Evolutionary conservation across 2,888 invertebrate species (phyloP), one percentile per base, ranked within the genome.

Genomic region (Chironomus tentans): DNA sequence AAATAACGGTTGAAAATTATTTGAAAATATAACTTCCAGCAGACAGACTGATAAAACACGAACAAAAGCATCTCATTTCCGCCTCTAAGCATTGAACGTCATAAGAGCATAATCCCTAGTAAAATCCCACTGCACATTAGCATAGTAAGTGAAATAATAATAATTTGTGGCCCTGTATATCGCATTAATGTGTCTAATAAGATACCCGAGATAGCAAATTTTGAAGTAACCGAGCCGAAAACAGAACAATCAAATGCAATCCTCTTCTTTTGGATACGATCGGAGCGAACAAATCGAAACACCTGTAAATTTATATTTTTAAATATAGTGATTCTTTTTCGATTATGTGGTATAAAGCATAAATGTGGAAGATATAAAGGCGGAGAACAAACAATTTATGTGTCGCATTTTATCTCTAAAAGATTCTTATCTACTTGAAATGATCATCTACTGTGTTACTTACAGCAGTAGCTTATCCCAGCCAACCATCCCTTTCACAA

Each of bases 271-370:
- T 21, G 24, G 13, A 56, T 21, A 10, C 62, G n/a, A n/a, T n/a
- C n/a, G n/a, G n/a, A n/a, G n/a, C n/a, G 72, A 61, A 50, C 72
- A 72, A 72, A 72, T 72, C 72, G 72, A 72, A 72, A 72, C 72
- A 72, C 72, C 72, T 72, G 72, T 72, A 72, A 72, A 50, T 50
- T 48, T 47, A 50, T 62, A 50, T 18, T 38, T 46, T 18, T 68
- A 13, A 68, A 68, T 38, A 38, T 38, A 38, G 38, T 38, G 38
- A 38, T 38, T 38, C 38, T 10, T 38, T 38, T 38, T 38, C 38
- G 38, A 38, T 38, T 38, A 38, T 38, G 38, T 38, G 38, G 38
- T 38, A 38, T 38, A 38, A 38, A 38, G 38, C 38, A 38, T 38
- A 38, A 38, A 38, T 38, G 38, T 38, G 15, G 12, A 21, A 47